Base-by-base conservation (phyloP, 2,888 invertebrate species). In the Hirtodrosophila duncani region DNA sequence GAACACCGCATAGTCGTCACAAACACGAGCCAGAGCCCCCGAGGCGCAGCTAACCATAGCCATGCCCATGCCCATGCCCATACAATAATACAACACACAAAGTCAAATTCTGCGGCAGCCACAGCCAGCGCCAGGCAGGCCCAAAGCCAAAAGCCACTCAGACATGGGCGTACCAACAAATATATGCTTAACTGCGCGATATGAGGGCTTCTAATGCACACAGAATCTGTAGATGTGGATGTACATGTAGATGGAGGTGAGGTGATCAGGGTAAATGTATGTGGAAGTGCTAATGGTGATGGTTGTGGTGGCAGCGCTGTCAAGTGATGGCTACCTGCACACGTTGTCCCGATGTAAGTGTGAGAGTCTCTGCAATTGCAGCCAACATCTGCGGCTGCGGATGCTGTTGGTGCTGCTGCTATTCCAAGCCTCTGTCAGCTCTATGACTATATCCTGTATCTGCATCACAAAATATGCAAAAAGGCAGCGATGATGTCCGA, bases 101-200 rank as follows among this genome's bases (percentile, higher is more conserved):
- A 77, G 66, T 68, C 66, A 55, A 77, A 80, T 63, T 77, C 66
- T 53, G 66, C 62, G 74, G 74, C 81, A 72, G 74, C 69, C 72
- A n/a, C n/a, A n/a, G n/a, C n/a, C n/a, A n/a, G n/a, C n/a, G n/a
- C n/a, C n/a, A n/a, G n/a, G n/a, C n/a, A n/a, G n/a, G n/a, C n/a
- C 50, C 37, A 64, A 38, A 75, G 80, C 68, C 61, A 75, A 77
- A 75, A 58, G 80, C 64, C 77, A 75, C 77, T 79, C 71, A 75
- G 79, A 58, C 64, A 56, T 56, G 56, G 56, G 26, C 52, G 34
- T 43, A 5, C 6, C 10, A 14, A 21, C 10, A 10, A 13, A 21
- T 41, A 30, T 20, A 33, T 26, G 26, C 11, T 33, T 10, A 20
- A 39, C 31, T 51, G 52, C n/a, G 16, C 56, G 49, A 48, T 38